These are phyloP conservation scores for Antigone vipio DNA, from an alignment of 2,113 vertebrate genomes.

Conservation along the genomic window DNA sequence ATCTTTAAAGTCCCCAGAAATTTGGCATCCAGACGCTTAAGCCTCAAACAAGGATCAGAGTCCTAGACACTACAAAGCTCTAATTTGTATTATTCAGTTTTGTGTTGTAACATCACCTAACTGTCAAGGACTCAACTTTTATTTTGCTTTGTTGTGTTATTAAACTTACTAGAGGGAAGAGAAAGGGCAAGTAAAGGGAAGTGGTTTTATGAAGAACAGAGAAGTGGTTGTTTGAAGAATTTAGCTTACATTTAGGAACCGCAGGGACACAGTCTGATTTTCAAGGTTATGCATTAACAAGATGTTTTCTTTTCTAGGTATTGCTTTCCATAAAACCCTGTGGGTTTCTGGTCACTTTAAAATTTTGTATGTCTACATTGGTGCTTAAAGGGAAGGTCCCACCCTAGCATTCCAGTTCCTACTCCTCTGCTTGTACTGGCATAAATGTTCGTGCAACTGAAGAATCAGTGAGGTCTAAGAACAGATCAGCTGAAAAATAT, in stretches of 20 bases:
- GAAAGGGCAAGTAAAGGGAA: not conserved
- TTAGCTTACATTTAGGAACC: not conserved
- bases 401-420: not conserved
- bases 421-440: not conserved
- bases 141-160: not conserved
- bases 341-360: not conserved
- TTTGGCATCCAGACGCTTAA: not conserved
- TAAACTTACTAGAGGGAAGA: not conserved
- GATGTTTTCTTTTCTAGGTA: not conserved
- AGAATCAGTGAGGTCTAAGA: not conserved
- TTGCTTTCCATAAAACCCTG: rapidly evolving
- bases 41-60: not conserved
- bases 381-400: not conserved
- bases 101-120: not conserved
- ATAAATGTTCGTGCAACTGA: not conserved
- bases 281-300: not conserved
- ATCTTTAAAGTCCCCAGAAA: not conserved
- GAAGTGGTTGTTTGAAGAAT: not conserved
- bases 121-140: not conserved
- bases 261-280: not conserved
- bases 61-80: not conserved
- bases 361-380: not conserved
- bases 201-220: not conserved
- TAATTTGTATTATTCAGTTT: not conserved
- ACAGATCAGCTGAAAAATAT: not conserved